Evolutionary conservation across 2,113 vertebrate genomes (phyloP), one percentile per base, ranked within the genome.

Genomic region (Corynorhinus townsendii): DNA sequence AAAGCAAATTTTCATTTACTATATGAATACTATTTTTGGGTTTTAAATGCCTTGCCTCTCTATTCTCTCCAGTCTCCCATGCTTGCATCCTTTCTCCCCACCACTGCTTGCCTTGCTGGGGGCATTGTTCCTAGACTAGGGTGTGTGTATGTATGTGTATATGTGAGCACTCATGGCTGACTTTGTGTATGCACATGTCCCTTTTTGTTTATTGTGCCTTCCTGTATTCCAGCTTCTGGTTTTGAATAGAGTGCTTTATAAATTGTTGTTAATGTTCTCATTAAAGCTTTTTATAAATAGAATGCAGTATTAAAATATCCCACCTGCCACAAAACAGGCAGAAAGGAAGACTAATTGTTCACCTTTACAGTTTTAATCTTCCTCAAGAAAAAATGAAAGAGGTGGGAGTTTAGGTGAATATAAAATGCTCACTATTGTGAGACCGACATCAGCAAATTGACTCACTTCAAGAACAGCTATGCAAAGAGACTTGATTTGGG

Each of bases 351-450:
- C 38, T 85, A 95, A 95, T 96, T 94, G 92, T 86, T 92, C 56
- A 76, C 66, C 12, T 88, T 96, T 94, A 88, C 14, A 86, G 90
- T 96, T 96, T n/a, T 93, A 86, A 92, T 97, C 54, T 91, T 89
- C 35, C 35, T 82, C 40, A 92, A 76, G 35, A 38, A 91, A 93
- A 90, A 96, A 84, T 69, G 80, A 94, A 94, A 76, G 64, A 89
- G 26, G 56, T 95, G 47, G 72, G 54, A 88, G 33, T 80, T 96
- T 90, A 93, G 16, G 76, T 90, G 87, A 85, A 88, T 71, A 76
- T 12, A 90, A 86, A 96, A 83, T 24, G 43, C 47, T 84, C 22
- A 0, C 72, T 92, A 89, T 92, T 96, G 54, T 64, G 54, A 96
- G 91, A 88, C 90, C 93, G 72, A 86, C 92, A 84, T 89, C 90